Conservation (phyloP, 1,140 invertebrate species). For the Formica selysi region DNA sequence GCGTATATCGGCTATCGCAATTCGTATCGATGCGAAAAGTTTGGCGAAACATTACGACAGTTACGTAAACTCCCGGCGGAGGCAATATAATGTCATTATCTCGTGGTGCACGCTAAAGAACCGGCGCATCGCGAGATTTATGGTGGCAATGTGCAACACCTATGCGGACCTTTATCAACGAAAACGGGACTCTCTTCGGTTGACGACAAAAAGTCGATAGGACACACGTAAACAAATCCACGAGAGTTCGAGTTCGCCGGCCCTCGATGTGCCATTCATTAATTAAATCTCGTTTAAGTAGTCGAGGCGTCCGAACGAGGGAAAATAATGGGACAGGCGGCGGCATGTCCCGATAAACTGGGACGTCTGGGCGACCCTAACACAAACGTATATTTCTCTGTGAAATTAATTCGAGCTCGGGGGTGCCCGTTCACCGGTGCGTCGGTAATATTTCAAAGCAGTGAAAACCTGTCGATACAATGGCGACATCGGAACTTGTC, state of each 20-base stretch:
- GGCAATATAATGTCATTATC: constrained; percentile 55
- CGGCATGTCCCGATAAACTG: constrained; percentile 50
- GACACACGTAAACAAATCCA: constrained; percentile 58
- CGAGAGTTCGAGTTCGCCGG: constrained; percentile 34
- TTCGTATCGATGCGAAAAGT: constrained; percentile 48
- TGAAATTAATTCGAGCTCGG: constrained; percentile 72
- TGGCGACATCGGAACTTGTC: constrained; percentile 61
- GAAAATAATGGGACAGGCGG: constrained; percentile 57
- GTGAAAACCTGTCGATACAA: constrained; percentile 77
- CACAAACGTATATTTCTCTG: constrained; percentile 60
- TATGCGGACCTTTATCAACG: constrained; percentile 27
- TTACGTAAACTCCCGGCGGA: constrained; percentile 32
- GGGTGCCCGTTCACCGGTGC: constrained; percentile 23
- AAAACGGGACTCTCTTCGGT: constrained; percentile 10
- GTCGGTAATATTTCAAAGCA: constrained; percentile 76
- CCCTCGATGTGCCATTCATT: constrained; percentile 53
- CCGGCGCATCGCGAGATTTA: constrained; percentile 35
- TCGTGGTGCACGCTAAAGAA: constrained; percentile 15
- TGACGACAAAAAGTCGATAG: constrained; percentile 48
- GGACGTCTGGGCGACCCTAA: constrained; percentile 44
- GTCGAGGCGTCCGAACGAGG: constrained; percentile 28
- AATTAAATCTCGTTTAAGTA: constrained; percentile 59
- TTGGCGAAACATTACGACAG: constrained; percentile 23
- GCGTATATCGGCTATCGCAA: constrained; percentile 32
- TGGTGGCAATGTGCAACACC: constrained; percentile 22